Base-by-base conservation (phyloP, 2,888 invertebrate genomes). In the Aspidapion aeneum region DNA sequence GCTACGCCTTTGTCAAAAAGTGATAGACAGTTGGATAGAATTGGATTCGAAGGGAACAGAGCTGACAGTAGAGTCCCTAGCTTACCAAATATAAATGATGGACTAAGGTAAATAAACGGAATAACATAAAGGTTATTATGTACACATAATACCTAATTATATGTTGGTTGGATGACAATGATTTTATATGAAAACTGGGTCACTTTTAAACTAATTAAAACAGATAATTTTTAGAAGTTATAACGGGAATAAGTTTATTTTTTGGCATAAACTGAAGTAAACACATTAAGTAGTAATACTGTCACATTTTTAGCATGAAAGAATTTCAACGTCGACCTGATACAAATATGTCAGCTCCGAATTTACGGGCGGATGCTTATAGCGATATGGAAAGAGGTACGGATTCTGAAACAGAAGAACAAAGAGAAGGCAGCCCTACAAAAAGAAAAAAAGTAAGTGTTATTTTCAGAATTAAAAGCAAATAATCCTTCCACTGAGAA, bases 361-460 rank as follows among this genome's bases (percentile, higher is more conserved):
- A 70, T 21, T 51, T 70, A 3, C 70, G 69, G 3, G 70, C 73
- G 1, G 50, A 67, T 17, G 65, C 69, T 52, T 73, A 73, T 20
- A 77, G 77, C 63, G 79, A 78, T 62, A 74, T 77, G 59, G 79
- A 78, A 65, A 66, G 69, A 56, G 69, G 63, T 22, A 77, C 73
- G 60, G 74, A 68, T 17, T 75, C 77, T 0, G 78, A 77, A 35
- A 55, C 68, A 17, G 75, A 73, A 51, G 74, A 75, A n/a, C 72
- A 70, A 50, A 64, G 69, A 2, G 61, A 64, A 16, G 58, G 60
- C 51, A 71, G 70, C 48, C 71, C 71, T 21, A 70, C 70, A 18
- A 72, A 72, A 48, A 73, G 70, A 21, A 70, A 75, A 68, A 70
- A 74, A 67, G 68, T 35, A 35, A 3, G 3, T 35, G 35, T 35